Evolutionary conservation across 2,797 vertebrate genomes (phyloP), one percentile per base, ranked within the genome.

Genomic region (Pseudopleuronectes americanus): DNA sequence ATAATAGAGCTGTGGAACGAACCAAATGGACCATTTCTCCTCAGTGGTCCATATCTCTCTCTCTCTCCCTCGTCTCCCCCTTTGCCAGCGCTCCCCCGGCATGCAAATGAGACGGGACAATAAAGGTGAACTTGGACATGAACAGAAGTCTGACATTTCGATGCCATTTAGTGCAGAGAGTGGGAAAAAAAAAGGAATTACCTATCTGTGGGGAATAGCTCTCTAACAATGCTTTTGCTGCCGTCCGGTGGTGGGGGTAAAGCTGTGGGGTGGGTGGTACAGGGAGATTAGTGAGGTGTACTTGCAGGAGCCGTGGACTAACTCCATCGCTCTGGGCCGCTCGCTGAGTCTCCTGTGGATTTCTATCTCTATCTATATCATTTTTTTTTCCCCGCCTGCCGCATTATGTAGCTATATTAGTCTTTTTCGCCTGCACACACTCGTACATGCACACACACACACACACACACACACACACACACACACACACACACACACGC

Each of bases 91-190:
- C 83, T 81, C 66, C 77, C 77, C 75, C 79, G 31, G 86, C 88
- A 91, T 94, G 91, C 88, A 92, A 93, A 93, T 92, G 87, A 93
- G 89, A 75, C 66, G 22, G 85, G 82, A 90, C 86, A 88, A 87
- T 88, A 87, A 89, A 93, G 92, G 91, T 90, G 90, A 92, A 90
- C 84, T 84, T 64, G 81, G 84, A 80, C 83, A 84, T 57, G 87
- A 91, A 90, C 92, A 89, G 92, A 87, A 91, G 87, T 80, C 78
- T 94, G 92, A 94, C 92, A 94, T 94, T 95, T 93, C 87, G 80
- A 80, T 93, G 92, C 92, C 92, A 92, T 94, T 94, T 93, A 92
- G 88, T 81, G 64, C 77, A 68, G 72, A 71, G 67, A 63, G 62
- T 19, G 65, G 16, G 28, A 16, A 43, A 73, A 84, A 80, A 80